Base-by-base conservation (phyloP, 2,113 vertebrate species). In the Tretioscincus oriximinensis region DNA sequence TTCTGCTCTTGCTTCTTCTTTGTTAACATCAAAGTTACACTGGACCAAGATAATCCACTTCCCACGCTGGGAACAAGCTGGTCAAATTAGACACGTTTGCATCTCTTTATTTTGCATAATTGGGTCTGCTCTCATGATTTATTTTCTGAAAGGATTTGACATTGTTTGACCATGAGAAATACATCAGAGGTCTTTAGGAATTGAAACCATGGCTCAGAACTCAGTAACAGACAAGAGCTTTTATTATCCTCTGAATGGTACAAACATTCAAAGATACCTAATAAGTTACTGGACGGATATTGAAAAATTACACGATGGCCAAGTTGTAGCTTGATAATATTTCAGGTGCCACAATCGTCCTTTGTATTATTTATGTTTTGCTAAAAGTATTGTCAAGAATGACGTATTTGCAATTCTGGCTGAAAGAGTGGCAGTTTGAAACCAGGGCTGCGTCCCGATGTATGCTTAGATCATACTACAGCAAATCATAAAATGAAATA, bases 151-250 rank as follows among this genome's bases (percentile, higher is more conserved):
- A 26, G 45, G 22, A 20, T 21, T 24, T 58, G 65, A 35, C 65
- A 54, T 78, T 78, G 45, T 68, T 31, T 68, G 76, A 78, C 65
- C 65, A 26, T 78, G 65, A 68, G 67, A 54, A 68, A 47, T 35
- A 28, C 6, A 47, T 18, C 7, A 51, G 31, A 64, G 41, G 28
- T 45, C 16, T 29, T 9, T 2, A 65, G 31, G 41, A 51, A 41
- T 6, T 14, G 14, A 51, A 51, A 16, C 51, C 51, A 51, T 51
- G 14, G 51, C 51, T 51, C 14, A 51, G 51, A 51, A 51, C 51
- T 51, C 51, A 41, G 35, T 41, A 41, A 5, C 35, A 51, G 8
- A 16, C 21, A 61, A 20, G 60, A 22, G 60, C 10, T 61, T 61
- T 61, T 21, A 20, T 61, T 61, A 61, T 61, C 4, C 60, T 22